phyloP scores from a whole-genome alignment of 2,797 vertebrate genomes.

The Diplodus puntazzo region DNA sequence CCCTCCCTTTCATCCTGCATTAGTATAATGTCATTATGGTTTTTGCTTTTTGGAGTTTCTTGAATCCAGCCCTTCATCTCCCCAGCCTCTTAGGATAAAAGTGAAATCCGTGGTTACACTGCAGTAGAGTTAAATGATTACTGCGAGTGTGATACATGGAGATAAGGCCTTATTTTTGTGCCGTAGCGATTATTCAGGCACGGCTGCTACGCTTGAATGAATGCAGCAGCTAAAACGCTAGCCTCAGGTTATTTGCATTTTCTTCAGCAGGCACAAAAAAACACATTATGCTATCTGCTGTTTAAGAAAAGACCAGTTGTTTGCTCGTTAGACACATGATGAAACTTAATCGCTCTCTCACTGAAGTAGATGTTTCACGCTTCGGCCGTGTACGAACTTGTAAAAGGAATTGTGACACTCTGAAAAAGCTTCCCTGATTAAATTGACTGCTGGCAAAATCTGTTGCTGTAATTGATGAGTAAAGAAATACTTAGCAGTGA shows the following conservation, averaged over 20 bases:
- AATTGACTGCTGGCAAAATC: not conserved
- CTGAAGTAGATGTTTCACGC: not conserved
- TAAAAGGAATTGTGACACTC: not conserved
- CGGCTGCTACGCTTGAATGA: not conserved
- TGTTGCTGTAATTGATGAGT: not conserved
- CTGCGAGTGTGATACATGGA: not conserved
- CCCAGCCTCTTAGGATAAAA: not conserved
- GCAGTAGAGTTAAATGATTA: not conserved
- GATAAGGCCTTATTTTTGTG: not conserved
- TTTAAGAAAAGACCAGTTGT: conserved; percentile 5
- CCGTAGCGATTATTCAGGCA: conserved; percentile 11
- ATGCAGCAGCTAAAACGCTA: not conserved
- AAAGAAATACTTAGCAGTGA: conserved; percentile 2
- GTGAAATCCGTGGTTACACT: not conserved
- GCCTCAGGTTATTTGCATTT: conserved; percentile 15
- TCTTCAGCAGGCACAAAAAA: conserved; percentile 3
- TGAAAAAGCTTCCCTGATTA: not conserved
- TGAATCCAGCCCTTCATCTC: not conserved
- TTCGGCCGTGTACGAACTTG: not conserved
- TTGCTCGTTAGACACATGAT: conserved; percentile 7
- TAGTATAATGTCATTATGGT: not conserved
- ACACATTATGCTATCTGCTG: not conserved
- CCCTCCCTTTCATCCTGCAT: not conserved
- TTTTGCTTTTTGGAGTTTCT: not conserved
- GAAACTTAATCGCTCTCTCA: conserved; percentile 1